Evolutionary conservation across 2,888 invertebrate genomes (phyloP), one percentile per base, ranked within the genome.

Genomic region (Electrophaes corylata): DNA sequence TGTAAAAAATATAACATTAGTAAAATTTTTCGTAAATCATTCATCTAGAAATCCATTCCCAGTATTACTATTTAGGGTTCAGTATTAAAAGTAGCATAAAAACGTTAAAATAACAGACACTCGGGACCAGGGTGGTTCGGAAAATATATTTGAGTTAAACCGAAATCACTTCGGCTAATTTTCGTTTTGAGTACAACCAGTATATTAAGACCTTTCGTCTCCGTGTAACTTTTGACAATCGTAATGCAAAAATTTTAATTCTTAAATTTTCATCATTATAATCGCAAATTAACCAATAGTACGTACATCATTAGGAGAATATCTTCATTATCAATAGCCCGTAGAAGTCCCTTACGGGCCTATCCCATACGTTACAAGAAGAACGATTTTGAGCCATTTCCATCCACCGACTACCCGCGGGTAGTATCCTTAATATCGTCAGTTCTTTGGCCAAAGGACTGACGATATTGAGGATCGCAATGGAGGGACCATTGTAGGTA

Each of bases 11-110:
- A 33, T 4, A n/a, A 44, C 14, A 19, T 19, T 18, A 0, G 0
- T 11, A 19, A 18, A 4, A 35, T 33, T 3, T 48, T 50, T 23
- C 20, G 11, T 2, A 8, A 14, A 6, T 46, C 43, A 60, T 67
- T 63, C 71, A 68, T 76, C 73, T 74, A 72, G 70, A 81, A 87
- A 88, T 81, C 82, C 86, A 89, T 88, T 79, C 83, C 74, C 75
- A 62, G 80, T 81, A 88, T 87, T 87, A 84, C 77, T 83, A 81
- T 65, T 78, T 23, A 44, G 31, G 37, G 44, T 26, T 45, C 53
- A 35, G 14, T 45, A 35, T 53, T 83, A 83, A 86, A 81, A 75
- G 71, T 80, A 73, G 78, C 77, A 79, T 76, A 78, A 82, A 84
- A 76, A 80, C 70, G 76, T 79, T 72, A 75, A 85, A 82, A 84